These are phyloP conservation scores for Drosophila albomicans DNA, from an alignment of 1,140 invertebrate genomes.

Conservation along the genomic window DNA sequence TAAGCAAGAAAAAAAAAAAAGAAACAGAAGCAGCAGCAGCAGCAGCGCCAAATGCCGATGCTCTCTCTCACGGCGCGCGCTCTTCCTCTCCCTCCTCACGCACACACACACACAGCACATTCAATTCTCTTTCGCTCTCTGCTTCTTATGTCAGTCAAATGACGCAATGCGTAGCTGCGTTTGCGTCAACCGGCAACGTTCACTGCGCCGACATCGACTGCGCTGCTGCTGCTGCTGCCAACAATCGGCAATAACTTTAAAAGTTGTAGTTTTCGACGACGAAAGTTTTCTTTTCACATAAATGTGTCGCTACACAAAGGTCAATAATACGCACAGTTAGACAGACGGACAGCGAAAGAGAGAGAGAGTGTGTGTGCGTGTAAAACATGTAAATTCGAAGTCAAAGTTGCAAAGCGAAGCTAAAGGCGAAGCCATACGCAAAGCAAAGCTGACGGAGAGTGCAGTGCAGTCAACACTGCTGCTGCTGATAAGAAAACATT, in stretches of 20 bases:
- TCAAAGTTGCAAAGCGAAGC: too few species aligned
- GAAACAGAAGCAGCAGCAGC: slow-evolving; percentile 1
- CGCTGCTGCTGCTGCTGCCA: background rate
- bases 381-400: too few species aligned
- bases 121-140: slow-evolving; percentile 12
- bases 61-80: slow-evolving; percentile 9
- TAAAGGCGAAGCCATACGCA: slow-evolving; percentile 15
- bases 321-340: slow-evolving; percentile 25
- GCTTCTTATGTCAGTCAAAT: slow-evolving; percentile 36
- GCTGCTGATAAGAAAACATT: slow-evolving; percentile 22
- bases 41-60: slow-evolving; percentile 44
- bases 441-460: background rate
- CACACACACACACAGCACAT: too few species aligned
- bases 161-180: slow-evolving; percentile 69
- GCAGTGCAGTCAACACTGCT: slow-evolving; percentile 10
- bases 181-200: slow-evolving; percentile 61
- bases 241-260: slow-evolving; percentile 10
- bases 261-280: slow-evolving; percentile 29
- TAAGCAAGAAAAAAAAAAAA: slow-evolving; percentile 19
- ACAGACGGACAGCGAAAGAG: background rate
- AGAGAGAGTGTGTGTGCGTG: background rate
- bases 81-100: background rate
- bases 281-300: slow-evolving; percentile 16
- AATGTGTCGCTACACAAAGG: slow-evolving; percentile 22
- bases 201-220: slow-evolving; percentile 1